Evolutionary conservation across 2,113 vertebrate genomes (phyloP), one percentile per base, ranked within the genome.

Genomic region (Athene cunicularia): DNA sequence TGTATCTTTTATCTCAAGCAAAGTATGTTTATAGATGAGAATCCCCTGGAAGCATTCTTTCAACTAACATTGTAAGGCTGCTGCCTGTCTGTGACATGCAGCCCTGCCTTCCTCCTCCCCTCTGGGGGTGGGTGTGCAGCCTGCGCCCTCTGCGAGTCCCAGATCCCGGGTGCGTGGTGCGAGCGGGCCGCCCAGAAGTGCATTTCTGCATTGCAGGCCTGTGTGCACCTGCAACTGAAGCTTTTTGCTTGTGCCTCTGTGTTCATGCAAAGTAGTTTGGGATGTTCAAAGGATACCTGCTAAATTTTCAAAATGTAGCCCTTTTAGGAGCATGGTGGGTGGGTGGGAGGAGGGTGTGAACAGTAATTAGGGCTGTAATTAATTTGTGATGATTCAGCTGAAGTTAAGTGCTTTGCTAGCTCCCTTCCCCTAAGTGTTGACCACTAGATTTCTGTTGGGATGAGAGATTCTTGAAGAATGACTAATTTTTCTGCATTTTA

Each of bases 401-500:
- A 76, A 84, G 67, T 74, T 45, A 70, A 81, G 90, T 66, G 88
- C 90, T 96, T 88, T 88, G 88, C 87, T 83, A 72, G 41, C 71
- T 93, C 81, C 80, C 49, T 58, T 88, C 90, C 97, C 82, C 75
- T 95, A 82, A 8, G 37, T 96, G 94, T 97, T 80, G 87, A 94
- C 96, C 95, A 45, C 88, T 80, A 84, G 92, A 28, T 85, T 84
- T 94, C 92, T 97, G 55, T 94, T 94, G 94, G 97, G 59, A 71
- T 95, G 72, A 8, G 27, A n/a, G 70, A 32, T 56, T 70, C 33
- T 53, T 55, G 41, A 67, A 66, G 59, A 86, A n/a, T 22, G 49
- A 98, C 98, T 98, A 98, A 98, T 93, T 70, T 96, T 72, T 93
- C 90, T 97, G 60, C 92, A 5, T 99, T 99, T 99, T 99, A 96